phyloP scores from a whole-genome alignment of 2,797 vertebrate genomes.

The Enteromius viviparus region DNA sequence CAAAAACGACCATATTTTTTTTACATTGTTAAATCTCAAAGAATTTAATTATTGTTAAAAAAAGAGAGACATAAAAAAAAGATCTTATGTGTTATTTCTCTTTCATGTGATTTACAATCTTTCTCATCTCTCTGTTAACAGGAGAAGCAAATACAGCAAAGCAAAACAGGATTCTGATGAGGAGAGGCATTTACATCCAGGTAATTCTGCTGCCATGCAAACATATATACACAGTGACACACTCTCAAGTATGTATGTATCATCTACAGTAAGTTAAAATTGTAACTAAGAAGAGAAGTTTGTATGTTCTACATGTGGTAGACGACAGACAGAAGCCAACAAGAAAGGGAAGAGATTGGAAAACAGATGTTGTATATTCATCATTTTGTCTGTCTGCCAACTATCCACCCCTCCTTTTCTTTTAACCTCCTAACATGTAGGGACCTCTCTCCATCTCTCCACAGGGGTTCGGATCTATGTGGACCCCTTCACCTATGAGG shows the following conservation, averaged over 20 bases:
- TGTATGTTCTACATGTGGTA: background rate
- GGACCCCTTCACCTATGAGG: conserved; percentile 98
- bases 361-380: conserved; percentile 55
- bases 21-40: background rate
- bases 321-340: conserved; percentile 39
- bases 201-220: conserved; percentile 71
- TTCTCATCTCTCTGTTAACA: conserved; percentile 62
- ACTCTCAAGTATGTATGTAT: conserved; percentile 14
- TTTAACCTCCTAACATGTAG: conserved; percentile 27
- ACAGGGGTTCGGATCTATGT: conserved; percentile 98
- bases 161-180: conserved; percentile 99
- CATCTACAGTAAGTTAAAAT: background rate
- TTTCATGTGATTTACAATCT: conserved; percentile 9
- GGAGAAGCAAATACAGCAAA: conserved; percentile 97
- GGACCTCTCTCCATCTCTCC: conserved; percentile 24
- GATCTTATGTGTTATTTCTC: background rate
- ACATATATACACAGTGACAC: conserved; percentile 26
- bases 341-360: conserved; percentile 39
- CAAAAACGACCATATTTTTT: background rate
- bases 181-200: conserved; percentile 98
- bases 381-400: conserved; percentile 48
- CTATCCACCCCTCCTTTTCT: conserved; percentile 48
- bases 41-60: background rate
- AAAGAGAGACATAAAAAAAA: background rate
- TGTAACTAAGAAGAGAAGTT: background rate